phyloP scores from a whole-genome alignment of 2,888 invertebrate species.

The Melieria omissa region DNA sequence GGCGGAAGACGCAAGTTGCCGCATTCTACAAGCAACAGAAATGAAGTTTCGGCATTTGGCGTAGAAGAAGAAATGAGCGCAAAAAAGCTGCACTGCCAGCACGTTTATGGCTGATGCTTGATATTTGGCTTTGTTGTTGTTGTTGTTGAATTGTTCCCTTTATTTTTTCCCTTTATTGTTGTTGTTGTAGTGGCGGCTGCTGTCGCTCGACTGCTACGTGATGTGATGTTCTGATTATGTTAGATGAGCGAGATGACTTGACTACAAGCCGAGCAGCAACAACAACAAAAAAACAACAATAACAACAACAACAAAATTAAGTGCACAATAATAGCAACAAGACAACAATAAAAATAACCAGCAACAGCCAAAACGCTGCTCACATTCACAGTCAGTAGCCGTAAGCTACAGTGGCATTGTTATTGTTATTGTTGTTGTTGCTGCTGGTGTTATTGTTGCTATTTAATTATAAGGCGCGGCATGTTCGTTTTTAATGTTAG shows the following conservation, averaged over 20 bases:
- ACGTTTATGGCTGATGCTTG: background rate
- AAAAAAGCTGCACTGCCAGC: too few species aligned
- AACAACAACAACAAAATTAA: too few species aligned
- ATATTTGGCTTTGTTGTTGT: background rate
- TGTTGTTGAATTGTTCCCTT: constrained; percentile 10
- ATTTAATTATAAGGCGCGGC: constrained; percentile 29
- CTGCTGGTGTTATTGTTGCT: background rate
- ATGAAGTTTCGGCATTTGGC: too few species aligned
- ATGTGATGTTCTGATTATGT: constrained; percentile 35
- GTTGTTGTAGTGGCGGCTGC: background rate
- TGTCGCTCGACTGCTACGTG: constrained; percentile 17
- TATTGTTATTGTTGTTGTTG: constrained; percentile 2
- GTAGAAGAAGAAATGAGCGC: too few species aligned
- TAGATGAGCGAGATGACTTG: background rate
- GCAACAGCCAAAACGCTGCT: too few species aligned
- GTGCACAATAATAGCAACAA: too few species aligned
- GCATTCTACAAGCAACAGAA: too few species aligned
- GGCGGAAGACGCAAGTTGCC: too few species aligned
- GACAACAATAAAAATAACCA: too few species aligned
- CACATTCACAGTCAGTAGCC: too few species aligned
- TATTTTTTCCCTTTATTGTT: background rate
- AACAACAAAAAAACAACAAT: too few species aligned
- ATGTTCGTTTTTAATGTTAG: background rate
- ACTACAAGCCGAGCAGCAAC: background rate
- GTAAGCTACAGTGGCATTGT: background rate